Evolutionary conservation across 2,113 vertebrate genomes (phyloP).

Genomic region (Micromys minutus): DNA sequence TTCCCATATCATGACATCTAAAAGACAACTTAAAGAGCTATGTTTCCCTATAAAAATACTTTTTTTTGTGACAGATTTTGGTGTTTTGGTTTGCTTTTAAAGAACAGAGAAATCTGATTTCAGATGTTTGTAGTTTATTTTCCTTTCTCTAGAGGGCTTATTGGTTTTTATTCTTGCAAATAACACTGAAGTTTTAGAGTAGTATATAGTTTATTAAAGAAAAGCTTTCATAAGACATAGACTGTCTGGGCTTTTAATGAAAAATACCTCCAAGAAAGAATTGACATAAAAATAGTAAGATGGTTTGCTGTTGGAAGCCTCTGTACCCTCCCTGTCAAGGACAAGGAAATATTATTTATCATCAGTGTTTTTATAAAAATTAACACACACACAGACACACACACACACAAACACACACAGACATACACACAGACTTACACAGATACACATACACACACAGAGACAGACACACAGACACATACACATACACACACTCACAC

Average conservation of each 20-base stretch:
- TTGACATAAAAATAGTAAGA: background rate
- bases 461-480: no score
- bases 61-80: background rate
- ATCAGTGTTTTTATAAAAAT: background rate
- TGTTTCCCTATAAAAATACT: background rate
- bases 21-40: background rate
- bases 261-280: conserved; percentile 2
- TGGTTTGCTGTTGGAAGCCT: background rate
- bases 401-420: background rate
- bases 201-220: conserved; percentile 31
- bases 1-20: background rate
- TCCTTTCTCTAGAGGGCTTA: background rate
- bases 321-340: background rate
- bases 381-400: background rate
- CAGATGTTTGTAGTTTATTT: conserved; percentile 5
- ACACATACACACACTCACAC: background rate
- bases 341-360: background rate
- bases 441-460: no score
- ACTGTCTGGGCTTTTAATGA: background rate
- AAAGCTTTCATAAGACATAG: background rate
- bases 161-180: conserved; percentile 26
- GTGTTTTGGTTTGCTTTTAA: background rate
- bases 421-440: no score
- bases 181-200: background rate
- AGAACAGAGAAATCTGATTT: background rate